These are phyloP conservation scores for Crotalus viridis DNA, from an alignment of 2,113 vertebrate species.

Conservation along the genomic window DNA sequence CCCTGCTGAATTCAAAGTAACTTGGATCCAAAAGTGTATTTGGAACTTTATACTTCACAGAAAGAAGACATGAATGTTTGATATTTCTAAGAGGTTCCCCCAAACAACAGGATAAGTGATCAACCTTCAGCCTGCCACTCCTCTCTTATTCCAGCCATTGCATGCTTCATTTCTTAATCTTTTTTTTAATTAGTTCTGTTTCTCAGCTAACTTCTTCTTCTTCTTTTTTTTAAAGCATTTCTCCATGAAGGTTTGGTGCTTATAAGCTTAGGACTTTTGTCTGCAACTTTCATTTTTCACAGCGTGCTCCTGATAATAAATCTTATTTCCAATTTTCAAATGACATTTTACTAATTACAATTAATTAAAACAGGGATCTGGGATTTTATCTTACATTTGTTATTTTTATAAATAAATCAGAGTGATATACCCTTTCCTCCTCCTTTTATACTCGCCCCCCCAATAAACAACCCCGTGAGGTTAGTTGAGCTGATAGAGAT, in stretches of 20 bases:
- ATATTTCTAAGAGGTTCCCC: slow-evolving; percentile 41
- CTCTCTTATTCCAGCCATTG: slow-evolving; percentile 56
- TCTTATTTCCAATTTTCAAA: slow-evolving; percentile 7
- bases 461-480: not conserved
- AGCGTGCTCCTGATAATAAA: not conserved
- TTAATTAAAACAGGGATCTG: slow-evolving; percentile 5
- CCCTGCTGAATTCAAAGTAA: not conserved
- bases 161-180: slow-evolving; percentile 58
- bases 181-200: slow-evolving; percentile 65
- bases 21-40: not conserved
- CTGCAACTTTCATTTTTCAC: slow-evolving; percentile 37
- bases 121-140: slow-evolving; percentile 33
- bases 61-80: not conserved
- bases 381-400: not conserved
- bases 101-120: not conserved
- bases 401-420: not conserved
- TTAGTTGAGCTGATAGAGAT: not conserved
- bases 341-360: slow-evolving; percentile 13
- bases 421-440: not conserved
- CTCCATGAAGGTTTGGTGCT: slow-evolving; percentile 18
- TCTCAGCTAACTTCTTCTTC: slow-evolving; percentile 37
- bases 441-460: not conserved
- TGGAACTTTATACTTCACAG: not conserved
- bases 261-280: slow-evolving; percentile 42
- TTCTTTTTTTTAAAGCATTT: not conserved